Percentiles rank a stretch among this genome's conserved stretches.
phyloP scores from a whole-genome alignment of 1,140 invertebrate species.

The Drosophila erecta region DNA sequence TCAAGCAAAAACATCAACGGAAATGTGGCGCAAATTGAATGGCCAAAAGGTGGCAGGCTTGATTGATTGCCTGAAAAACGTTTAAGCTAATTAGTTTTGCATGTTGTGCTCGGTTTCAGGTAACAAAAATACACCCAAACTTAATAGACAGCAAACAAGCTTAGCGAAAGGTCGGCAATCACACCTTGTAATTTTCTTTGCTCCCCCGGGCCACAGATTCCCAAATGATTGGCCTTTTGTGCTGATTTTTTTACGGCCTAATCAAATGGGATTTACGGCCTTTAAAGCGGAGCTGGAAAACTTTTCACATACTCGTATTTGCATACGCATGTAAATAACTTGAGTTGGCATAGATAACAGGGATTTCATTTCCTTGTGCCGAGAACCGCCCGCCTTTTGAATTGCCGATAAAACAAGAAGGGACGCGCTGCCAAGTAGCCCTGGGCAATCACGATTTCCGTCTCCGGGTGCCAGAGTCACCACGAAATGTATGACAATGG shows the following conservation, averaged over 20 bases:
- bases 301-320: slow-evolving; percentile 47
- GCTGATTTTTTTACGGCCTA: slow-evolving; percentile 32
- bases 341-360: slow-evolving; percentile 52
- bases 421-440: slow-evolving; percentile 42
- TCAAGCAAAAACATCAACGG: background rate
- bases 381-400: slow-evolving; percentile 12
- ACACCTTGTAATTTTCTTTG: slow-evolving; percentile 27
- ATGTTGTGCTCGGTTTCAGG: slow-evolving; percentile 33
- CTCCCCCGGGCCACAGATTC: background rate
- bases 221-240: slow-evolving; percentile 33
- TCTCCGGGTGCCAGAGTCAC: slow-evolving; percentile 19
- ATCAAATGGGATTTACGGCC: slow-evolving; percentile 53
- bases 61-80: slow-evolving; percentile 32
- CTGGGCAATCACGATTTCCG: slow-evolving; percentile 66
- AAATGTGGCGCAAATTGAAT: slow-evolving; percentile 21
- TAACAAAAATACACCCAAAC: slow-evolving; percentile 37
- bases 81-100: slow-evolving; percentile 57
- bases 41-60: slow-evolving; percentile 21
- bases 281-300: slow-evolving; percentile 46
- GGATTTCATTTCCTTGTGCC: slow-evolving; percentile 46
- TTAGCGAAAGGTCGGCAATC: slow-evolving; percentile 30
- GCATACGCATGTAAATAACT: slow-evolving; percentile 53
- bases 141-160: slow-evolving; percentile 60
- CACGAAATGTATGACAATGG: slow-evolving; percentile 27
- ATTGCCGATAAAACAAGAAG: slow-evolving; percentile 56